These are phyloP conservation scores for Sisor rabdophorus DNA, from an alignment of 2,113 vertebrate genomes.

Conservation along the genomic window DNA sequence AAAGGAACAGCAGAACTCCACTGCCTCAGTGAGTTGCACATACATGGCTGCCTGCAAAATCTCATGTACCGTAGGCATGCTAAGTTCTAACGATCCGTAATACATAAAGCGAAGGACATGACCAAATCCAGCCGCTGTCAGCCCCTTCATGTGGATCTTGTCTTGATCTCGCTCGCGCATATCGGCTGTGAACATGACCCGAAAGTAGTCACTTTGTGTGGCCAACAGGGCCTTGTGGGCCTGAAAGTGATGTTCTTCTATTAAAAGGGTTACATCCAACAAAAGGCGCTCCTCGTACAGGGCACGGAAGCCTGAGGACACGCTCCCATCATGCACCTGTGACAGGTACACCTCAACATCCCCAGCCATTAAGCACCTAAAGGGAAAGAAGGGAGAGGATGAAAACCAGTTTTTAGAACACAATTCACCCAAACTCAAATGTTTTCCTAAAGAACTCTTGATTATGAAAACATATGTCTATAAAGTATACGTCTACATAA, in stretches of 20 bases:
- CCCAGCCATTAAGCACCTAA: conserved; percentile 97
- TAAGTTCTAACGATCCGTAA: conserved; percentile 97
- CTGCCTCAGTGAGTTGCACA: conserved; percentile 96
- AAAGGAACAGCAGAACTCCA: conserved; percentile 99
- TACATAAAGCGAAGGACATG: conserved; percentile 98
- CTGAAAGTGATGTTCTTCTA: conserved; percentile 99
- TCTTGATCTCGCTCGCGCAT: conserved; percentile 98
- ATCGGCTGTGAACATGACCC: conserved; percentile 99
- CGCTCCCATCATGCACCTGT: conserved; percentile 95
- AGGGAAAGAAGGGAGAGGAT: conserved; percentile 35
- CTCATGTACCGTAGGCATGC: conserved; percentile 96
- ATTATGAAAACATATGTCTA: background rate
- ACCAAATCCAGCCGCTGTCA: conserved; percentile 95
- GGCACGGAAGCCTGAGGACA: conserved; percentile 96
- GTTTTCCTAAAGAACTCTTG: background rate
- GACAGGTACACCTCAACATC: conserved; percentile 99
- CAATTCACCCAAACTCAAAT: background rate
- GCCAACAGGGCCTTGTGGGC: conserved; percentile 98
- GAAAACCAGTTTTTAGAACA: background rate
- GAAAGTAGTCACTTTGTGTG: conserved; percentile 99
- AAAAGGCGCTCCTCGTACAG: conserved; percentile 96
- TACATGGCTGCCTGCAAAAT: conserved; percentile 99
- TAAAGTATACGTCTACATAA: background rate
- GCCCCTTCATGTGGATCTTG: conserved; percentile 97
- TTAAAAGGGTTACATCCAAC: conserved; percentile 95